phyloP scores from a whole-genome alignment of 2,113 vertebrate species.

The Sinocyclocheilus grahami region DNA sequence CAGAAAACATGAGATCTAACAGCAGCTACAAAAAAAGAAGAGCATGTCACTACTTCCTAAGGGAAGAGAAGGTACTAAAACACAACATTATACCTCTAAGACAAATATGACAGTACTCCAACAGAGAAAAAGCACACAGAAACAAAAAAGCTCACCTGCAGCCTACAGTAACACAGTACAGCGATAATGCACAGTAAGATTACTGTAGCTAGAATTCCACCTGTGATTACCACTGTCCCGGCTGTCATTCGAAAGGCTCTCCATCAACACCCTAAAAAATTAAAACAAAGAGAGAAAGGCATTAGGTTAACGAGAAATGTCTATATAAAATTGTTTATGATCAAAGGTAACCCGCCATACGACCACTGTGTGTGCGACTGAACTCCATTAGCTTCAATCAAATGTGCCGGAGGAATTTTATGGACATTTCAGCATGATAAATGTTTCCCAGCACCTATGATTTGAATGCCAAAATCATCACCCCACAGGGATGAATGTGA shows the following conservation, averaged over 20 bases:
- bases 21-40: neutral
- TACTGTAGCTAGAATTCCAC: slow-evolving; percentile 97
- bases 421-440: neutral
- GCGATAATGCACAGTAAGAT: slow-evolving; percentile 98
- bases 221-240: slow-evolving; percentile 99
- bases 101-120: neutral
- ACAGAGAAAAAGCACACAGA: neutral
- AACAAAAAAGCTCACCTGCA: slow-evolving; percentile 82
- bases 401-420: neutral
- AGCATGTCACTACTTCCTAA: neutral
- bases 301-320: neutral
- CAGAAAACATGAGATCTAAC: neutral
- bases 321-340: neutral
- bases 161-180: slow-evolving; percentile 96
- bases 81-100: neutral
- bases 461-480: neutral
- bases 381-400: slow-evolving; percentile 38
- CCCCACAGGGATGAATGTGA: neutral
- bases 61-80: neutral
- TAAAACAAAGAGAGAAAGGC: slow-evolving; percentile 33
- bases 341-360: neutral
- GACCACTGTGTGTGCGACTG: neutral
- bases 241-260: slow-evolving; percentile 99
- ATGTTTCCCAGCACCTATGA: neutral
- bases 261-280: slow-evolving; percentile 86